Evolutionary conservation across 2,113 vertebrate species (phyloP).

Genomic region (Rhagologus leucostigma): DNA sequence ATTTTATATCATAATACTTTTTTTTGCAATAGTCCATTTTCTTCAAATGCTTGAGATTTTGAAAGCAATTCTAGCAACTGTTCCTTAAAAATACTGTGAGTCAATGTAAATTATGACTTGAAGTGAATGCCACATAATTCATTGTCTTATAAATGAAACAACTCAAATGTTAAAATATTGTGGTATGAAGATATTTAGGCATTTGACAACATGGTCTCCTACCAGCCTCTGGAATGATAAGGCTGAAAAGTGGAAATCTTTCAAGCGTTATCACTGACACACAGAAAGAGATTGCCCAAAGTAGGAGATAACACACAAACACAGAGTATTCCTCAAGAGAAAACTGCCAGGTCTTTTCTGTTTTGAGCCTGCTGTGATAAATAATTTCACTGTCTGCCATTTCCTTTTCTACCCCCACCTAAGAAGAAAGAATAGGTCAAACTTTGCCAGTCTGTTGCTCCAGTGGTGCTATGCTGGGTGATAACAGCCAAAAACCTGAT

Average conservation of each 20-base stretch:
- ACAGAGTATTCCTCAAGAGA: conserved; percentile 23
- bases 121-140: neutral
- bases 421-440: conserved; percentile 1
- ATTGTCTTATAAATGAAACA: conserved; percentile 15
- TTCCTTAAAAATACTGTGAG: neutral
- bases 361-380: conserved; percentile 29
- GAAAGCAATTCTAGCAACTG: neutral
- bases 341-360: conserved; percentile 10
- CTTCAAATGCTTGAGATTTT: neutral
- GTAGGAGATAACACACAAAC: conserved; percentile 21
- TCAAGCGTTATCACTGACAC: conserved; percentile 57
- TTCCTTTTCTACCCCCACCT: neutral
- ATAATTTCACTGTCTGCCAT: neutral
- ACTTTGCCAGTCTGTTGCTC: neutral
- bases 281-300: conserved; percentile 34
- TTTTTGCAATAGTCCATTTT: neutral
- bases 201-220: conserved; percentile 32
- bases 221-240: conserved; percentile 10
- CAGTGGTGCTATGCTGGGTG: neutral
- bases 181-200: conserved; percentile 15
- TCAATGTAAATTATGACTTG: neutral
- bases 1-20: neutral
- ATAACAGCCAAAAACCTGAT: neutral
- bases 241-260: conserved; percentile 43
- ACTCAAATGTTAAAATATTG: conserved; percentile 3